phyloP scores from a whole-genome alignment of 1,140 invertebrate species.

The Campodea augens region DNA sequence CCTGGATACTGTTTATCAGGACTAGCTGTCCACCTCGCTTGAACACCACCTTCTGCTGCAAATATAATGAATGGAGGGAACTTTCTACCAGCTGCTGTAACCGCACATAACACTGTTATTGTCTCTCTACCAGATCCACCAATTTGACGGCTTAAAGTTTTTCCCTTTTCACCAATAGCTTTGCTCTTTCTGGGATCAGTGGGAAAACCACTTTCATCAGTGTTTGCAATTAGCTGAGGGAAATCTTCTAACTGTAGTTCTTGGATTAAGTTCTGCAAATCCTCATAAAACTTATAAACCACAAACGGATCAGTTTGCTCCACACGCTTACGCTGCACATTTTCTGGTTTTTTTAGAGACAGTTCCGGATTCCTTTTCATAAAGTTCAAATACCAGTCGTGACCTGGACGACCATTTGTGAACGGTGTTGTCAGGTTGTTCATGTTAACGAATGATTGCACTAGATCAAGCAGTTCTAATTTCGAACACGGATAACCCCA shows the following conservation, averaged over 20 bases:
- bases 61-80: conserved; percentile 20
- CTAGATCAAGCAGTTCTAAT: conserved; percentile 7
- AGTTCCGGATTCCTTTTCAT: conserved; percentile 1
- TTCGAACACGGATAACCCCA: conserved; percentile 4
- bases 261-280: background rate
- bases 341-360: background rate
- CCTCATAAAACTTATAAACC: conserved; percentile 8
- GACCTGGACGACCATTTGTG: conserved; percentile 5
- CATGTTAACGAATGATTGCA: conserved; percentile 6
- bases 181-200: conserved; percentile 9
- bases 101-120: conserved; percentile 18
- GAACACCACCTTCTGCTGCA: conserved; percentile 17
- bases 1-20: conserved; percentile 15
- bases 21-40: conserved; percentile 18
- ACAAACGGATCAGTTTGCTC: conserved; percentile 5
- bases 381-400: conserved; percentile 2
- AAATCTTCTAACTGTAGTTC: conserved; percentile 4
- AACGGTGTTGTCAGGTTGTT: conserved; percentile 7
- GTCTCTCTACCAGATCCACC: conserved; percentile 16
- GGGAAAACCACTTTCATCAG: conserved; percentile 7
- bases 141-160: conserved; percentile 13
- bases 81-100: conserved; percentile 15
- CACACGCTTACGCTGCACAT: background rate
- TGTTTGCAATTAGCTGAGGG: conserved; percentile 5
- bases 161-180: conserved; percentile 16